Base-by-base conservation (phyloP, 2,888 invertebrate species). In the Agriotes lineatus region DNA sequence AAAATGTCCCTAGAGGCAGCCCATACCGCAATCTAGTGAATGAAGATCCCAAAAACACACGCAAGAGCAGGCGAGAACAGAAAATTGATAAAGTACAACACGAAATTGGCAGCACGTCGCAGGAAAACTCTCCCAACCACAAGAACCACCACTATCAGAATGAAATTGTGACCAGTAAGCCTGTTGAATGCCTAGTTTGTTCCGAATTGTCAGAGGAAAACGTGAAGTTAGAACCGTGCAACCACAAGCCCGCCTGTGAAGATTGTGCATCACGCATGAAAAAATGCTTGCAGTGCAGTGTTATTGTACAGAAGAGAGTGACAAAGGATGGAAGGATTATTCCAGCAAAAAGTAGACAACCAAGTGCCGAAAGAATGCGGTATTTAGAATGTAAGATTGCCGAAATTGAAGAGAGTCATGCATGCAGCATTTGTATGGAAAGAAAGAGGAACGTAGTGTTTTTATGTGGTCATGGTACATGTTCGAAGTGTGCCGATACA, bases 401-500 rank as follows among this genome's bases (percentile, higher is more conserved):
- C 44, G 95, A 95, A 84, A 91, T 95, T 74, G 96, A 96, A 81
- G 95, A 96, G 79, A 92, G 93, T 14, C 91, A 93, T 78, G 90
- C 91, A 81, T 96, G 96, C 80, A 91, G 93, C 62, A 95, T 96
- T 75, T 96, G 96, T 82, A 94, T 96, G 95, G 95, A 96, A 79
- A 86, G 93, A 33, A 88, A 90, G 69, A 86, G 92, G 35, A 93
- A 94, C 79, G 92, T 95, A 16, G 95, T 92, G 18, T 96, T 96
- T 82, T 86, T 95, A n/a, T 96, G 96, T 79, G 96, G 96, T 1
- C 96, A 96, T 79, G 92, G 92, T 18, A 92, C 95, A 10, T 96
- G 96, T 82, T 90, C 91, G 59, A 89, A 89, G 74, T 96, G 96
- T 81, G 92, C 95, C 0, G 90, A 92, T 71, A 92, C 95, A 0